A percentile compares a stretch with the other conserved stretches of the same genome.
These are phyloP conservation scores for Hypena proboscidalis DNA, from an alignment of 2,888 invertebrate genomes.

Conservation along the genomic window DNA sequence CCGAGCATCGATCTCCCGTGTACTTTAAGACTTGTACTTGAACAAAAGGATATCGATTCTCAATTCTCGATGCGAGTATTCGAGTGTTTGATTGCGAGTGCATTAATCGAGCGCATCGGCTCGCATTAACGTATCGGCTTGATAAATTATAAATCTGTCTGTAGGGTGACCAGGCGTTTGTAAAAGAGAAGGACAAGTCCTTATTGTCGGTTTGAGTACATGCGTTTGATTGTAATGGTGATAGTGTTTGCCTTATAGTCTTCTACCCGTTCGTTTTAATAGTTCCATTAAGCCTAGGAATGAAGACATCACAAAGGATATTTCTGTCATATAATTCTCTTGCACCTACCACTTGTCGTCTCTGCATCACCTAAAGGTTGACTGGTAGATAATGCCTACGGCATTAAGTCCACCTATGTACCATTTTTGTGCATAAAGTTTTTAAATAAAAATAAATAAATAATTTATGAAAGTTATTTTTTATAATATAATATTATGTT, in stretches of 20 bases:
- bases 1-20: conserved; percentile 30
- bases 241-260: neutral
- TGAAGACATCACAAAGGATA: too few relatives aligned
- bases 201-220: neutral
- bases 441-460: too few relatives aligned
- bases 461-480: too few relatives aligned
- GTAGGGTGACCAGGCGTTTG: conserved; percentile 38
- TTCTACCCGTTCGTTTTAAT: neutral
- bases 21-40: too few relatives aligned
- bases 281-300: too few relatives aligned
- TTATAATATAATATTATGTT: too few relatives aligned
- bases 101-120: conserved; percentile 41
- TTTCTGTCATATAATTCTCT: too few relatives aligned
- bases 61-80: conserved; percentile 20
- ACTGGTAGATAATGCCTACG: too few relatives aligned
- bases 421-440: too few relatives aligned
- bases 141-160: conserved; percentile 60
- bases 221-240: neutral
- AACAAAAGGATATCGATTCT: conserved; percentile 37
- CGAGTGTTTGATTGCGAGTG: conserved; percentile 21
- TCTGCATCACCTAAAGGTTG: too few relatives aligned
- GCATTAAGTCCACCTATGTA: too few relatives aligned
- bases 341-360: too few relatives aligned
- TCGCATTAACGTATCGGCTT: conserved; percentile 56
- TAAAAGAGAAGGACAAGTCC: neutral